These are phyloP conservation scores for Sebastes minor DNA, from an alignment of 2,797 vertebrate genomes.

Conservation along the genomic window DNA sequence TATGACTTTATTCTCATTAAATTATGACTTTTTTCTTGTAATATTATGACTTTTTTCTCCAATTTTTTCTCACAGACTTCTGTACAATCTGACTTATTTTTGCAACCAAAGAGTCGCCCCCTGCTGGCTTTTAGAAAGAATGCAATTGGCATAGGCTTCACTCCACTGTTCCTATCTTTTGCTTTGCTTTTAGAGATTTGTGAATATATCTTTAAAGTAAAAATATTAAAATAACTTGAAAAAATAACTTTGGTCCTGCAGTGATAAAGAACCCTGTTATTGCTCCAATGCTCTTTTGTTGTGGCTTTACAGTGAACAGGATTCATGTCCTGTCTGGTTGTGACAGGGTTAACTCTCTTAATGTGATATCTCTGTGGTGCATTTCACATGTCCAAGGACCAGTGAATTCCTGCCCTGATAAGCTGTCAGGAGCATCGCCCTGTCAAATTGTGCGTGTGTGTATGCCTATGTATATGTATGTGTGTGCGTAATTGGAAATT, in stretches of 20 bases:
- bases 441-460: constrained; percentile 36
- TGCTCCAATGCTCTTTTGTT: not conserved
- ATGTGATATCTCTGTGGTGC: constrained; percentile 52
- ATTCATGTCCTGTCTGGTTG: not conserved
- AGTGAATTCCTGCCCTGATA: constrained; percentile 76
- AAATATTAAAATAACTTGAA: no score
- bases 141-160: no score
- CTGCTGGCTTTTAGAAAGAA: no score
- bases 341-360: constrained; percentile 62
- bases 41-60: no score
- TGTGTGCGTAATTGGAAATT: constrained; percentile 18
- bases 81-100: no score
- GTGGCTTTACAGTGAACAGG: not conserved
- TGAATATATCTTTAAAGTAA: no score
- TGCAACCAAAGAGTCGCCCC: no score
- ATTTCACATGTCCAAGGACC: constrained; percentile 76
- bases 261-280: not conserved
- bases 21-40: no score
- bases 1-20: no score
- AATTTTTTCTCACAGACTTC: no score
- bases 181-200: no score
- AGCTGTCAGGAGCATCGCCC: constrained; percentile 64
- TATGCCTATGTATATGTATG: not conserved
- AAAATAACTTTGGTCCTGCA: not conserved
- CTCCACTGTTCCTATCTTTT: no score